Evolutionary conservation across 2,888 invertebrate genomes (phyloP).

Genomic region (Itoplectis maculator): DNA sequence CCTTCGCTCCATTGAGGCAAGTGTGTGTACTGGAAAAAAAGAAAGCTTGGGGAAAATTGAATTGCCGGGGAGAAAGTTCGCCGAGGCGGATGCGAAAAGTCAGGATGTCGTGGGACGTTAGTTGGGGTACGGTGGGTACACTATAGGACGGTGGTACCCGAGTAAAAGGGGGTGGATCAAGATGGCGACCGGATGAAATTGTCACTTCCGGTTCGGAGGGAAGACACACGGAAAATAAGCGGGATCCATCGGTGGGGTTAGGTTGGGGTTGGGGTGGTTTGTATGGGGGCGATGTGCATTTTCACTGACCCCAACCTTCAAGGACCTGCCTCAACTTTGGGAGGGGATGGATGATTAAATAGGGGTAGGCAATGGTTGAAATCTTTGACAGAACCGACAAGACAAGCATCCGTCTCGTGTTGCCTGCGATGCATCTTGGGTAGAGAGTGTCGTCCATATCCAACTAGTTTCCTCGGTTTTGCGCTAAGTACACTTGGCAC

Average conservation of each 20-base stretch:
- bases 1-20: background rate
- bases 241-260: no score
- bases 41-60: constrained; percentile 16
- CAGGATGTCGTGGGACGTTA: background rate
- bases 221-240: no score
- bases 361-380: background rate
- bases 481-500: constrained; percentile 18
- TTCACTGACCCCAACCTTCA: no score
- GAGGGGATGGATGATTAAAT: constrained; percentile 42
- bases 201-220: constrained; percentile 16
- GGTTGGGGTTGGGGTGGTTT: no score
- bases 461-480: constrained; percentile 18
- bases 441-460: constrained; percentile 10
- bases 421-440: background rate
- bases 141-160: background rate
- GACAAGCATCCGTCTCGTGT: background rate
- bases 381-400: background rate
- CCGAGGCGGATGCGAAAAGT: background rate
- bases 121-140: background rate
- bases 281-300: no score
- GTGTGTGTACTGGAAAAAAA: constrained; percentile 6
- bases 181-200: constrained; percentile 32
- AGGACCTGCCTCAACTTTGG: no score
- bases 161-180: no score
- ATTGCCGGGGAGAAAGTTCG: background rate